Percentiles rank a stretch among this genome's conserved stretches.
These are phyloP conservation scores for Ceyx melanurus DNA, from an alignment of 2,113 vertebrate genomes.

Conservation along the genomic window DNA sequence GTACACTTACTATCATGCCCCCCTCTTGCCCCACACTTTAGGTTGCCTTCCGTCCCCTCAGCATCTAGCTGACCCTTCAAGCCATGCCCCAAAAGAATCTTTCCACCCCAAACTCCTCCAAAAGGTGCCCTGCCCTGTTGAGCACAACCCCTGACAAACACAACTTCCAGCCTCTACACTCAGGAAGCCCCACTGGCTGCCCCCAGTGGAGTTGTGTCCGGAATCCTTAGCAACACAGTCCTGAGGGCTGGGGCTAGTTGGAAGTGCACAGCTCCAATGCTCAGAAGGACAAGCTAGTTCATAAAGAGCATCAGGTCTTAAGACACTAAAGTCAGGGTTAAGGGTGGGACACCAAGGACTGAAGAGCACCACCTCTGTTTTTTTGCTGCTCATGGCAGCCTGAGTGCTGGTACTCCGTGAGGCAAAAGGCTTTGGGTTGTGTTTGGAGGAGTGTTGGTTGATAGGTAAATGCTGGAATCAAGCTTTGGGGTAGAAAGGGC, in stretches of 20 bases:
- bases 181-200: not conserved
- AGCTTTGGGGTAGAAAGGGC: not conserved
- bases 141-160: not conserved
- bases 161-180: not conserved
- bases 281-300: not conserved
- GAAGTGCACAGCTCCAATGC: not conserved
- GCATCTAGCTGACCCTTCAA: not conserved
- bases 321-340: not conserved
- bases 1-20: not conserved
- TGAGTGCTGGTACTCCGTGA: not conserved
- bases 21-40: not conserved
- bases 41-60: not conserved
- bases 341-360: not conserved
- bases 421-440: not conserved
- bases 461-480: not conserved
- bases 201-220: rapidly evolving
- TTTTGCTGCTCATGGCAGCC: not conserved
- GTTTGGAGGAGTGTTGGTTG: not conserved
- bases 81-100: not conserved
- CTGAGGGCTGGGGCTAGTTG: not conserved
- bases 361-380: not conserved
- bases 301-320: not conserved
- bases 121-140: rapidly evolving
- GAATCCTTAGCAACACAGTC: not conserved
- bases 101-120: not conserved